A percentile compares a stretch with the other conserved stretches of the same genome.
phyloP scores from a whole-genome alignment of 2,888 invertebrate species.

The Meiosimyza decipiens region DNA sequence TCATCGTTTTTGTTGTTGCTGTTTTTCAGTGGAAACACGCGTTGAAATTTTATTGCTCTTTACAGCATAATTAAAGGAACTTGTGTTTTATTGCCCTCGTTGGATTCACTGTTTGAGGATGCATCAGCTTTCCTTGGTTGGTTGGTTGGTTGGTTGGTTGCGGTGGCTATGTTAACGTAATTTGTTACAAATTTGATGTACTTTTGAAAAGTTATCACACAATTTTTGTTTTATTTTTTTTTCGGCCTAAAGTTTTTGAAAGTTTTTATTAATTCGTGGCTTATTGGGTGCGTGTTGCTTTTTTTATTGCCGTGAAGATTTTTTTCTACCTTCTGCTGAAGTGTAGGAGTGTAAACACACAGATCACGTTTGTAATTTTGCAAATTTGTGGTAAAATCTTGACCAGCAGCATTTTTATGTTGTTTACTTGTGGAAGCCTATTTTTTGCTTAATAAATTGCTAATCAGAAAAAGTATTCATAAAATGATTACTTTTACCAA shows the following conservation, averaged over 20 bases:
- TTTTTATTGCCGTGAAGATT: slow-evolving; percentile 44
- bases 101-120: neutral
- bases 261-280: slow-evolving; percentile 29
- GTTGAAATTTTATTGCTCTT: slow-evolving; percentile 63
- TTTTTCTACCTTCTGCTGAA: slow-evolving; percentile 34
- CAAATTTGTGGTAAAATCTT: slow-evolving; percentile 7
- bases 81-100: slow-evolving; percentile 46
- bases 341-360: neutral
- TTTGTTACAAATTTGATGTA: slow-evolving; percentile 63
- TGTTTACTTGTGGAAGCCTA: neutral
- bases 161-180: slow-evolving; percentile 45
- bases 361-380: slow-evolving; percentile 38
- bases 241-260: slow-evolving; percentile 33
- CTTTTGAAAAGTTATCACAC: slow-evolving; percentile 40
- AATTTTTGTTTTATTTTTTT: slow-evolving; percentile 30
- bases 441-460: no score
- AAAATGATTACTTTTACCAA: no score
- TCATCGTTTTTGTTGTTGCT: slow-evolving; percentile 1
- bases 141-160: neutral
- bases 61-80: slow-evolving; percentile 63
- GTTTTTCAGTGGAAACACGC: slow-evolving; percentile 36
- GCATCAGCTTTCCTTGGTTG: no score
- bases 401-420: slow-evolving; percentile 16
- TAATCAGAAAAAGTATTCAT: no score
- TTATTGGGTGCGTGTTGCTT: slow-evolving; percentile 42